Conservation (phyloP, 2,797 vertebrate genomes). For the Myripristis murdjan region DNA sequence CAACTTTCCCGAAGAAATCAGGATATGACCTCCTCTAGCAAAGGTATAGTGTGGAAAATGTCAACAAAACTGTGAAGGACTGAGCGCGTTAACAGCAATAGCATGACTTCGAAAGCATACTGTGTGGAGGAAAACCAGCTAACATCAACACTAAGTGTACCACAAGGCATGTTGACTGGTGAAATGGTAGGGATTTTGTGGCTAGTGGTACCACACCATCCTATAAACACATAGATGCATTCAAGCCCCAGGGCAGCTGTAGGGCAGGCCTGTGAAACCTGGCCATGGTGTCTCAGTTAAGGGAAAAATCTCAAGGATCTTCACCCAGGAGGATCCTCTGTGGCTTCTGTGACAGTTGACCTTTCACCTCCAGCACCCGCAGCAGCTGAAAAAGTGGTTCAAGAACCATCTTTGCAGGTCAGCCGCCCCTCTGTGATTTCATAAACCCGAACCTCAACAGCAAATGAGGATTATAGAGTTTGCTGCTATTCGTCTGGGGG, state of each 20-base stretch:
- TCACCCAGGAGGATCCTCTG: conserved; percentile 76
- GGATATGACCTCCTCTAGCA: background rate
- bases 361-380: conserved; percentile 64
- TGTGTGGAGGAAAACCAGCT: conserved; percentile 22
- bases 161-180: conserved; percentile 33
- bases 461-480: conserved; percentile 32
- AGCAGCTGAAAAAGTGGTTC: conserved; percentile 53
- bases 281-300: conserved; percentile 79
- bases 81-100: background rate
- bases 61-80: conserved; percentile 12
- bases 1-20: background rate
- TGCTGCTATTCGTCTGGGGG: too few species aligned
- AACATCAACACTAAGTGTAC: conserved; percentile 60
- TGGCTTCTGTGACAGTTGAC: conserved; percentile 83
- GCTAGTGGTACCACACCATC: conserved; percentile 58
- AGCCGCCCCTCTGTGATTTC: conserved; percentile 64
- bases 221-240: conserved; percentile 84
- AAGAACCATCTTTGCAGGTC: conserved; percentile 69
- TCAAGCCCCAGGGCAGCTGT: conserved; percentile 85
- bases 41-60: conserved; percentile 16
- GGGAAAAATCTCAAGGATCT: conserved; percentile 77
- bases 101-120: conserved; percentile 14
- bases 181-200: conserved; percentile 57
- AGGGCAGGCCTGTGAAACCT: conserved; percentile 84
- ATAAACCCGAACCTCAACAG: conserved; percentile 27